phyloP scores from a whole-genome alignment of 1,140 invertebrate species.

The Drosophila saltans region DNA sequence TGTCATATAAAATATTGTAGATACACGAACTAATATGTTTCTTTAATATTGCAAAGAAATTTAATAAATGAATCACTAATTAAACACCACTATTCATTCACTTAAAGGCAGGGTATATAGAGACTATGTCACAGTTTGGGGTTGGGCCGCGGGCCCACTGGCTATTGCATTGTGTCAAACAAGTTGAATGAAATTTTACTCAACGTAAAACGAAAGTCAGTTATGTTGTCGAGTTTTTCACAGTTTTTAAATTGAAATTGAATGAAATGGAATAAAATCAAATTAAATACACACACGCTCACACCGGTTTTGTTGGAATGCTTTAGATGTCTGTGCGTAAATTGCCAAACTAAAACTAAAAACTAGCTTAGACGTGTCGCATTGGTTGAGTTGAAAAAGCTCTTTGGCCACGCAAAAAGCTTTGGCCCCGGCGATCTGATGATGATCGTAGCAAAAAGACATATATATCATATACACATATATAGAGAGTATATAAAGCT shows the following conservation, averaged over 20 bases:
- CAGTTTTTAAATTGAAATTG: not conserved
- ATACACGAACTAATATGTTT: no score
- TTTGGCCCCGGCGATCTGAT: conserved; percentile 4
- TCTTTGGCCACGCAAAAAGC: conserved; percentile 30
- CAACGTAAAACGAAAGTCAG: conserved; percentile 1
- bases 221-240: conserved; percentile 3
- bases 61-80: no score
- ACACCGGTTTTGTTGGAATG: conserved; percentile 33
- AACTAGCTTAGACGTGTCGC: conserved; percentile 50
- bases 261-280: not conserved
- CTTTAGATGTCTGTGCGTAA: conserved; percentile 37
- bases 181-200: conserved; percentile 3
- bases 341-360: conserved; percentile 54
- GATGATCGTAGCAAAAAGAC: conserved; percentile 22
- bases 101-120: not conserved
- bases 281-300: not conserved
- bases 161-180: not conserved
- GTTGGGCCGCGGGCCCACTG: not conserved
- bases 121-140: not conserved
- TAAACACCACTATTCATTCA: no score
- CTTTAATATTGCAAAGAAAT: no score
- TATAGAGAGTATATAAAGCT: conserved; percentile 1
- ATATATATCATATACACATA: not conserved
- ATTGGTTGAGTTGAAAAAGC: conserved; percentile 20
- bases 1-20: no score